A percentile compares a stretch with the other conserved stretches of the same genome.
These are phyloP conservation scores for Pycnomerus fuliginosus DNA, from an alignment of 2,888 invertebrate genomes.

Conservation along the genomic window DNA sequence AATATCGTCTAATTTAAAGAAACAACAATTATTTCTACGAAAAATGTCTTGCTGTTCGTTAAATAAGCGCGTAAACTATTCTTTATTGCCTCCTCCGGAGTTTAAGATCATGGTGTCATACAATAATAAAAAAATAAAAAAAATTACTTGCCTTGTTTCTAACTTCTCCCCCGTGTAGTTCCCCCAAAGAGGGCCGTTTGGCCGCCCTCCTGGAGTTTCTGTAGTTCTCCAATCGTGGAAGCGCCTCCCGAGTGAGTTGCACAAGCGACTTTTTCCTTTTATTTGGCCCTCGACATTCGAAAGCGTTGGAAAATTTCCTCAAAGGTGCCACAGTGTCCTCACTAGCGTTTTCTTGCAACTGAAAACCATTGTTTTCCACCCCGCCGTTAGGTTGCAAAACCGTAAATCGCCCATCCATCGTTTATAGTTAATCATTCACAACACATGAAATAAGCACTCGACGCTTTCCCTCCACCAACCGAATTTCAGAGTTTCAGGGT, in stretches of 20 bases:
- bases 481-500: constrained; percentile 16
- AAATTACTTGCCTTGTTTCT: constrained; percentile 48
- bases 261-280: constrained; percentile 61
- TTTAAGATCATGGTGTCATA: no score
- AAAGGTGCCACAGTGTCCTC: constrained; percentile 30
- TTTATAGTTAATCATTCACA: constrained; percentile 4
- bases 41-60: no score
- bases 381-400: constrained; percentile 25
- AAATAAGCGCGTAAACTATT: no score
- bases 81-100: no score
- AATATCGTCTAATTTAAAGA: no score
- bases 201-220: constrained; percentile 72
- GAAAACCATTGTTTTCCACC: constrained; percentile 43
- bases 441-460: constrained; percentile 3
- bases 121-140: constrained; percentile 2
- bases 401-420: constrained; percentile 38
- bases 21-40: no score
- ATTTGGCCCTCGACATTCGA: no score
- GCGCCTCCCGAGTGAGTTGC: constrained; percentile 72
- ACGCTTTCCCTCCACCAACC: no score
- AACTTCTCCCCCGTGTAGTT: constrained; percentile 72
- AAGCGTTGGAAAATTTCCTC: no score
- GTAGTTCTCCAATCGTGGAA: constrained; percentile 82
- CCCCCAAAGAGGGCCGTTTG: constrained; percentile 81
- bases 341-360: constrained; percentile 38